Evolutionary conservation across 2,113 vertebrate species (phyloP).

Genomic region (Lates calcarifer): DNA sequence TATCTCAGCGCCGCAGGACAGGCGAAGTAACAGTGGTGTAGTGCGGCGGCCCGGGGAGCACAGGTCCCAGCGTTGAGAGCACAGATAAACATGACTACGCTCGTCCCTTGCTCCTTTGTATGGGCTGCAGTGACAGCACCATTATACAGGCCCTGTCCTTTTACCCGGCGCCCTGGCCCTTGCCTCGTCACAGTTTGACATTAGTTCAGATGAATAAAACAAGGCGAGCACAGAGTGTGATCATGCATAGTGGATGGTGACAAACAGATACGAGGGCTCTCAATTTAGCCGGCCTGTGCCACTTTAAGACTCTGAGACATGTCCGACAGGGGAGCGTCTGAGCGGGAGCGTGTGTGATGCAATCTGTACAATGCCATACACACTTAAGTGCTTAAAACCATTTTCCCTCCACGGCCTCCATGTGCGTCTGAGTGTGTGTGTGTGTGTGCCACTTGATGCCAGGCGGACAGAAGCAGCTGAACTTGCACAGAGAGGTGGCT

Average conservation of each 20-base stretch:
- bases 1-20: not conserved
- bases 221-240: conserved; percentile 36
- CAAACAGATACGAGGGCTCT: conserved; percentile 61
- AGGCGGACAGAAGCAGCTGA: conserved; percentile 48
- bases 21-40: conserved; percentile 4
- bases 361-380: conserved; percentile 49
- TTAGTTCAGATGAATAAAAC: conserved; percentile 63
- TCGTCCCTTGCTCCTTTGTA: conserved; percentile 5
- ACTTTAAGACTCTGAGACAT: conserved; percentile 51
- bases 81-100: not conserved
- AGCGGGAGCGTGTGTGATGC: conserved; percentile 26
- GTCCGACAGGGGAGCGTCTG: conserved; percentile 47
- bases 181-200: conserved; percentile 32
- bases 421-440: conserved; percentile 47
- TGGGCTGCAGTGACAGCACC: conserved; percentile 9
- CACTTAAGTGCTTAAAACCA: conserved; percentile 55
- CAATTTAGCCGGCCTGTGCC: conserved; percentile 38
- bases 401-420: conserved; percentile 38
- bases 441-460: conserved; percentile 57
- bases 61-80: not conserved
- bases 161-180: conserved; percentile 12
- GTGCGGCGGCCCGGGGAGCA: not conserved
- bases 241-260: conserved; percentile 71
- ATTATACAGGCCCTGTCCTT: conserved; percentile 29
- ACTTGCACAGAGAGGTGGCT: conserved; percentile 59